Evolutionary conservation across 2,113 vertebrate species (phyloP).

Genomic region (Engystomops pustulosus): DNA sequence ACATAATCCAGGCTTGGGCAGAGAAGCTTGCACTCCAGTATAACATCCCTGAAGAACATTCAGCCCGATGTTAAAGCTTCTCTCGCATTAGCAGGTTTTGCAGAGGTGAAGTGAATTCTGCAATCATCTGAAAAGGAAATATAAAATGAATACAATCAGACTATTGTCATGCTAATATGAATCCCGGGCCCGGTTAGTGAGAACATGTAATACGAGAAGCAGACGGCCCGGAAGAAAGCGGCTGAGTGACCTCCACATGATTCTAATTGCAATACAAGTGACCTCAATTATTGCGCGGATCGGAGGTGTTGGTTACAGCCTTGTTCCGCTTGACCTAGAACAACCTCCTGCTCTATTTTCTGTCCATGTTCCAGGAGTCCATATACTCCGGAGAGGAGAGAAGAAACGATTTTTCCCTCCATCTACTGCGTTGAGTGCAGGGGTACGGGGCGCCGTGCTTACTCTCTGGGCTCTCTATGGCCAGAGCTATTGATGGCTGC

Average conservation of each 20-base stretch:
- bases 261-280: constrained; percentile 41
- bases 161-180: constrained; percentile 29
- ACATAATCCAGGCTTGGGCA: background rate
- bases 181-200: background rate
- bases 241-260: background rate
- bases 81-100: background rate
- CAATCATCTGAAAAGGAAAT: background rate
- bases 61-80: background rate
- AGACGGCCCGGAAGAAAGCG: background rate
- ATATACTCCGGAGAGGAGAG: background rate
- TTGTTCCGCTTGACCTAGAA: constrained; percentile 41
- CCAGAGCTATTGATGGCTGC: background rate
- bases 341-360: constrained; percentile 18
- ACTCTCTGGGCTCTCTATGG: background rate
- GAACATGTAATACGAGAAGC: background rate
- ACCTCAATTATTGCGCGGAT: constrained; percentile 36
- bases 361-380: constrained; percentile 8
- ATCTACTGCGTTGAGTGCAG: background rate
- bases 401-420: background rate
- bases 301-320: constrained; percentile 25
- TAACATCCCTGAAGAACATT: background rate
- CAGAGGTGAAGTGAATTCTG: background rate
- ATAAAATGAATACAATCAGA: background rate
- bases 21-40: background rate
- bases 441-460: background rate